A percentile compares a stretch with the other conserved stretches of the same genome.
Evolutionary conservation across 2,797 vertebrate species (phyloP).

Genomic region (Sebastes melanostomus): DNA sequence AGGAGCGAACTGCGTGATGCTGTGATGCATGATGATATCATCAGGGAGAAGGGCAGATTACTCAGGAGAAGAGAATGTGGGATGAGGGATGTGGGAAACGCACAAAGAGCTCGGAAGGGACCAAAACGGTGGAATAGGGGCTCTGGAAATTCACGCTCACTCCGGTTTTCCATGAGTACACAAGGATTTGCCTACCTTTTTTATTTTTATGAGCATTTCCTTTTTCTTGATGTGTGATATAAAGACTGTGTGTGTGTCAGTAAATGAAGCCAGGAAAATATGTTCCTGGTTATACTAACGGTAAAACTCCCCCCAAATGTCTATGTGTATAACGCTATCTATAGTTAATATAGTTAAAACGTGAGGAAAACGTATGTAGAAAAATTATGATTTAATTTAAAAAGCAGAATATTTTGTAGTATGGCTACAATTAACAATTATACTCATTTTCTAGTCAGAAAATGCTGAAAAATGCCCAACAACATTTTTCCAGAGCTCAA

Average conservation of each 20-base stretch:
- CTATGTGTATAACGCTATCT: background rate
- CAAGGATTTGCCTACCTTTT: slow-evolving; percentile 24
- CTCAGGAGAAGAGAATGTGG: slow-evolving; percentile 69
- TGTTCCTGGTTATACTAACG: background rate
- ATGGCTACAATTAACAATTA: too few relatives aligned
- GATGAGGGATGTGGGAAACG: slow-evolving; percentile 69
- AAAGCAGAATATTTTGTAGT: background rate
- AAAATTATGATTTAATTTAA: background rate
- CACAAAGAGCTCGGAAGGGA: slow-evolving; percentile 36
- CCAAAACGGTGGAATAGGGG: slow-evolving; percentile 25
- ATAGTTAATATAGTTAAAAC: background rate
- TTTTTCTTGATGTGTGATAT: slow-evolving; percentile 4
- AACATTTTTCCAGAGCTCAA: background rate
- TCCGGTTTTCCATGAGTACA: slow-evolving; percentile 35
- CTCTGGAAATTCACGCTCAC: slow-evolving; percentile 36
- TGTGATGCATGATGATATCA: slow-evolving; percentile 80
- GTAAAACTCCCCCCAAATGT: background rate
- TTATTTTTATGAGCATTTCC: slow-evolving; percentile 18
- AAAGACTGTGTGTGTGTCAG: background rate
- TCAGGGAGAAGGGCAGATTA: slow-evolving; percentile 70
- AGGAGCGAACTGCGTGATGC: slow-evolving; percentile 72
- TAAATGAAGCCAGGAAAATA: slow-evolving; percentile 3
- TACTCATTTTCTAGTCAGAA: background rate
- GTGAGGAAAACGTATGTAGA: background rate
- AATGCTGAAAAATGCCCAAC: background rate